Evolutionary conservation across 1,140 invertebrate species (phyloP), one percentile per base, ranked within the genome.

Genomic region (Aporrectodea caliginosa): DNA sequence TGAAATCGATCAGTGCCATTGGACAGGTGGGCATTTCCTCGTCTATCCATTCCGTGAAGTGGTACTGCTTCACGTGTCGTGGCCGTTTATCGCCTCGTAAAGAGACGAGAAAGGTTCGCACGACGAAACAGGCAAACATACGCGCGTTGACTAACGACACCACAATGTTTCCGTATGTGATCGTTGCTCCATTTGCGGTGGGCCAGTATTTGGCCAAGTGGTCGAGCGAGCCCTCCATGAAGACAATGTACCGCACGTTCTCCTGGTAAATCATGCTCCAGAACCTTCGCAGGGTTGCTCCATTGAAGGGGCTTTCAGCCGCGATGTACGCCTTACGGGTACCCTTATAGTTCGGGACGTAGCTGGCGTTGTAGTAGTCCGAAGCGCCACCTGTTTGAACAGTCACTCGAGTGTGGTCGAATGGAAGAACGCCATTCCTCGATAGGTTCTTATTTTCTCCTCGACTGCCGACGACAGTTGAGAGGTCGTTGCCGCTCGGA

Each of bases 21-120:
- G 98, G 94, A 89, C 98, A 95, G 85, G 98, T 95, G 0, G 97
- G 97, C 0, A 97, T 95, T 22, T 58, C 95, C 85, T 99, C 97
- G 88, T 99, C 97, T 0, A 98, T 98, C 98, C 98, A 99, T 0
- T 96, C 96, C 0, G 97, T 99, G 85, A 98, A 99, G 86, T 99
- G 97, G 75, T 98, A 90, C 86, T 86, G 80, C 35, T 78, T 80
- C 1, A 88, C 84, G 6, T 77, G 69, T 14, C 43, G 43, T 22
- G 69, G 71, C 2, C 82, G 30, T 1, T 73, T 68, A 27, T 81
- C 78, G 1, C 35, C 71, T 2, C 22, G 31, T 2, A 27, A 69
- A 6, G 16, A 35, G 27, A 85, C 68, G 0, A 80, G 73, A 16
- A 87, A 79, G 0, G 80, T 82, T 1, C 84, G 71, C 16, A 86